A percentile compares a stretch with the other conserved stretches of the same genome.
Conservation (phyloP, 2,888 invertebrate genomes). For the Ophioninae sp. region DNA sequence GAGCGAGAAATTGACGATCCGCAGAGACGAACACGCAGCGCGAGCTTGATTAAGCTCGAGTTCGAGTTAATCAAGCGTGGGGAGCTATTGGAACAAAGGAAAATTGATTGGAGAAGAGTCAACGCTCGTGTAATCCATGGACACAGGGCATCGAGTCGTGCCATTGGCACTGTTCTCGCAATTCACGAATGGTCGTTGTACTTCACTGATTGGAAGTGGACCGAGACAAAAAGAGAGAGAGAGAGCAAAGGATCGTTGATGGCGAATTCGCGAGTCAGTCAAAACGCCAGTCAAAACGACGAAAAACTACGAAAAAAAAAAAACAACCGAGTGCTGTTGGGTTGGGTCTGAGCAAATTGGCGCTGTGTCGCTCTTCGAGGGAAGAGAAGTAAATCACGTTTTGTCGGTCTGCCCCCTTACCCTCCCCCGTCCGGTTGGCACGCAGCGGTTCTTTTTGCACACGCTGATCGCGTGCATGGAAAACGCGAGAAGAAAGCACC, state of each 20-base stretch:
- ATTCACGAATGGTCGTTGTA: constrained; percentile 19
- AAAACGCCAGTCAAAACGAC: constrained; percentile 27
- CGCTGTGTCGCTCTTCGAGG: constrained; percentile 56
- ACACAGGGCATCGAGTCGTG: not conserved
- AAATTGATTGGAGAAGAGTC: constrained; percentile 41
- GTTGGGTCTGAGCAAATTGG: constrained; percentile 61
- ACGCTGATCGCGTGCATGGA: constrained; percentile 30
- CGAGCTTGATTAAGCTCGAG: constrained; percentile 28
- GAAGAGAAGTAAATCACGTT: constrained; percentile 62
- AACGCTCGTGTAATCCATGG: constrained; percentile 16
- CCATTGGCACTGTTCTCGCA: not conserved
- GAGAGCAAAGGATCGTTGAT: not conserved
- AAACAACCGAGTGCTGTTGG: constrained; percentile 23
- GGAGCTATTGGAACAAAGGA: constrained; percentile 1
- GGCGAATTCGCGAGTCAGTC: constrained; percentile 47
- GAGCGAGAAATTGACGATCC: constrained; percentile 8
- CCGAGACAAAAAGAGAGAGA: constrained; percentile 1
- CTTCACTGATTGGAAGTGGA: constrained; percentile 40
- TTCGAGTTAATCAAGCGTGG: constrained; percentile 26
- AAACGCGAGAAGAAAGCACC: constrained; percentile 42
- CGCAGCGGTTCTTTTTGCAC: constrained; percentile 47
- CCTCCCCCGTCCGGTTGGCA: constrained; percentile 39
- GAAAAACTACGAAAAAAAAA: not conserved
- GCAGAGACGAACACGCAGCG: not conserved
- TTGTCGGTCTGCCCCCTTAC: constrained; percentile 28